Conservation (phyloP, 2,797 vertebrate species). For the Erethizon dorsatum region DNA sequence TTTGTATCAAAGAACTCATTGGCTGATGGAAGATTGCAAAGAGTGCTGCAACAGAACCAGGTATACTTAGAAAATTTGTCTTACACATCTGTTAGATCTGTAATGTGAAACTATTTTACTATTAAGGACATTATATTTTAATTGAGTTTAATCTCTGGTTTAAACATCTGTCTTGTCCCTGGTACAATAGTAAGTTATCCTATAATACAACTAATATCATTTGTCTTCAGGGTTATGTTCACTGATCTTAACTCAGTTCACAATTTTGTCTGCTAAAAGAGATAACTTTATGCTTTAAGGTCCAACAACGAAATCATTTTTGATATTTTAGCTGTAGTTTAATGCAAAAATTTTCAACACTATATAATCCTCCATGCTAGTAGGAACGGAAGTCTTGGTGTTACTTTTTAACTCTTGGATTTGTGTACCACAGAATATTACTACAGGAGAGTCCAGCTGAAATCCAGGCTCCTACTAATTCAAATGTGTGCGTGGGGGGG, state of each 20-base stretch:
- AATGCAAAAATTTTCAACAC: not conserved
- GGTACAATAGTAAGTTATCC: not conserved
- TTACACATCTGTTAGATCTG: not conserved
- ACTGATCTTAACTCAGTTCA: not conserved
- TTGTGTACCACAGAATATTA: not conserved
- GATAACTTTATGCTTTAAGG: not conserved
- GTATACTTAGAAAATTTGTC: not conserved
- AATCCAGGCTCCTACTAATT: not conserved
- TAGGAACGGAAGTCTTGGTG: not conserved
- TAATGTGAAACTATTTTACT: not conserved
- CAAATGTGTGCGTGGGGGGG: not conserved
- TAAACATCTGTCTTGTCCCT: not conserved
- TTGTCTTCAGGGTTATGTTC: not conserved
- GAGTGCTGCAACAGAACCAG: not conserved
- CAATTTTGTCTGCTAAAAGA: not conserved
- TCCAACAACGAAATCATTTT: not conserved
- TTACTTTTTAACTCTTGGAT: not conserved
- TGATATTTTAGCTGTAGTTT: not conserved
- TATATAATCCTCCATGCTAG: not conserved
- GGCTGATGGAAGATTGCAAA: not conserved
- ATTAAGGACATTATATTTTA: not conserved
- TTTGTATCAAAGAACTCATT: not conserved
- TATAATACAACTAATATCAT: not conserved
- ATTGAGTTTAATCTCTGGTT: not conserved
- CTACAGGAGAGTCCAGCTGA: not conserved